These are phyloP conservation scores for Drosophila saltans DNA, from an alignment of 1,140 invertebrate genomes.

Conservation along the genomic window DNA sequence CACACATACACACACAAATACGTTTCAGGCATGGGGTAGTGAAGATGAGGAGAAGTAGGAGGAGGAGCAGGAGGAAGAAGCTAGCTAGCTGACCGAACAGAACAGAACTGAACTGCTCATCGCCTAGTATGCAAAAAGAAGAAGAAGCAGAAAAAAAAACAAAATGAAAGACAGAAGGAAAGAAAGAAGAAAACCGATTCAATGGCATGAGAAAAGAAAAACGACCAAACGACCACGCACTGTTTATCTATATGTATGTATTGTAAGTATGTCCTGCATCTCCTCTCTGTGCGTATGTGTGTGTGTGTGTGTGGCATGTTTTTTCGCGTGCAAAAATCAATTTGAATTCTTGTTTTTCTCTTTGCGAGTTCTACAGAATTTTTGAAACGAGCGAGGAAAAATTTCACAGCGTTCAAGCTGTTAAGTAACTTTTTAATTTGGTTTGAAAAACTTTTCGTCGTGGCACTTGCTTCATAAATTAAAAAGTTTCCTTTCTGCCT, in stretches of 20 bases:
- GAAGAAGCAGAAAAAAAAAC: not conserved
- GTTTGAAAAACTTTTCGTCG: slow-evolving; percentile 47
- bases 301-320: slow-evolving; percentile 21
- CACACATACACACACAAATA: slow-evolving; percentile 63
- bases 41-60: not conserved
- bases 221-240: slow-evolving; percentile 46
- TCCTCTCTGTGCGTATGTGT: slow-evolving; percentile 15
- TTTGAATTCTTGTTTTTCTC: slow-evolving; percentile 40
- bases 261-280: not conserved
- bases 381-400: slow-evolving; percentile 12
- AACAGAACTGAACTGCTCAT: slow-evolving; percentile 25
- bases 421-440: slow-evolving; percentile 55
- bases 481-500: slow-evolving; percentile 55
- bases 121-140: slow-evolving; percentile 53
- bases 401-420: slow-evolving; percentile 59
- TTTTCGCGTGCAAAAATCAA: slow-evolving; percentile 68
- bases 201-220: slow-evolving; percentile 23
- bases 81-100: slow-evolving; percentile 2
- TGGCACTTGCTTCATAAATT: slow-evolving; percentile 53
- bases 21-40: slow-evolving; percentile 17
- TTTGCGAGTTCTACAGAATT: slow-evolving; percentile 14
- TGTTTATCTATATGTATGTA: slow-evolving; percentile 11
- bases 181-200: slow-evolving; percentile 28
- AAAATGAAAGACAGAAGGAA: slow-evolving; percentile 12
- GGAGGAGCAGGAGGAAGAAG: not conserved